Evolutionary conservation across 2,113 vertebrate species (phyloP).

Genomic region (Pterocles gutturalis): DNA sequence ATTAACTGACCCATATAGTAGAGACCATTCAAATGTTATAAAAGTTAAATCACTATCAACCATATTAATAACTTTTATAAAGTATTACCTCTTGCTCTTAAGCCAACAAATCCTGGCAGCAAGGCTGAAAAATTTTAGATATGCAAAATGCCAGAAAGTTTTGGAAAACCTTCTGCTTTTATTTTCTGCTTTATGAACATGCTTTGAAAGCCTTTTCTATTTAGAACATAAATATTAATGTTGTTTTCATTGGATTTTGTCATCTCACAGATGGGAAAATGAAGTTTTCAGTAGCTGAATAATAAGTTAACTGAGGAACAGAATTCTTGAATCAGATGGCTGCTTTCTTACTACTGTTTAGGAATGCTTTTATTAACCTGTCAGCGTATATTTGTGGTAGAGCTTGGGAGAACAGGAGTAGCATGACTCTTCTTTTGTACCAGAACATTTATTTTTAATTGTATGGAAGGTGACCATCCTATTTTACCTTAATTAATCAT

Average conservation of each 20-base stretch:
- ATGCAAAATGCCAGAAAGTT: background rate
- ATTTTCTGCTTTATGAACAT: background rate
- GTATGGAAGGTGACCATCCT: background rate
- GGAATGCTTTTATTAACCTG: constrained; percentile 18
- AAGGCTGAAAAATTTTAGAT: background rate
- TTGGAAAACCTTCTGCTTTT: constrained; percentile 1
- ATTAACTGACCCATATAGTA: background rate
- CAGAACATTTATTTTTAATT: background rate
- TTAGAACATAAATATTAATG: constrained; percentile 49
- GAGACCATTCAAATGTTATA: background rate
- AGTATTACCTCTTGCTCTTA: background rate
- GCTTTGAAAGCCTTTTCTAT: constrained; percentile 9
- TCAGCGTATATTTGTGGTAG: background rate
- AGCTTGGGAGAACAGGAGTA: background rate
- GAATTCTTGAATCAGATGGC: background rate
- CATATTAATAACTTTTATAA: background rate
- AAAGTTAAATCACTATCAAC: background rate
- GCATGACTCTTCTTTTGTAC: background rate
- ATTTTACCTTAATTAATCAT: background rate
- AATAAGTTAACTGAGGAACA: background rate
- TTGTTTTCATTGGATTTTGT: constrained; percentile 17
- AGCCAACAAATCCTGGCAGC: background rate
- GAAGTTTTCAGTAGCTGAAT: constrained; percentile 40
- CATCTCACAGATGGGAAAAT: constrained; percentile 30
- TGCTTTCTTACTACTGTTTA: constrained; percentile 1